Evolutionary conservation across 1,140 invertebrate genomes (phyloP).

Genomic region (Lordiphosa collinella): DNA sequence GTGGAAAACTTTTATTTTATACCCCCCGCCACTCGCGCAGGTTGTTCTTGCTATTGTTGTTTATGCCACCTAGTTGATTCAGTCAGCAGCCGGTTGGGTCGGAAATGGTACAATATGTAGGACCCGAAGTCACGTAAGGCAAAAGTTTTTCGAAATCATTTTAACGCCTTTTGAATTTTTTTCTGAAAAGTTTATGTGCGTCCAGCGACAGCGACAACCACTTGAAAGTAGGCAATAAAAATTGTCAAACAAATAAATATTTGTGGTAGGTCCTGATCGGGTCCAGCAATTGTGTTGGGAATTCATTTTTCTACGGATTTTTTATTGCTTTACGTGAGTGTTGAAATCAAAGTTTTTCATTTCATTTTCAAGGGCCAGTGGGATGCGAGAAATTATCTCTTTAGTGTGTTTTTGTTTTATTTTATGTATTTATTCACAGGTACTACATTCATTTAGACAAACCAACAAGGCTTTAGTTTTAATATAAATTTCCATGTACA

Average conservation of each 20-base stretch:
- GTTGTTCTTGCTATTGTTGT: constrained; percentile 26
- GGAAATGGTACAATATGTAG: constrained; percentile 62
- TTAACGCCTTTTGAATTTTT: constrained; percentile 74
- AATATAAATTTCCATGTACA: constrained; percentile 74
- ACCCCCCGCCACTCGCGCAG: constrained; percentile 6
- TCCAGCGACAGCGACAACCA: constrained; percentile 22
- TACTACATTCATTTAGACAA: not conserved
- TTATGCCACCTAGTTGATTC: constrained; percentile 66
- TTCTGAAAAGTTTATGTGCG: constrained; percentile 45
- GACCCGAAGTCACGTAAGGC: constrained; percentile 63
- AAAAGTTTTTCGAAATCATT: constrained; percentile 70
- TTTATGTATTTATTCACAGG: not conserved
- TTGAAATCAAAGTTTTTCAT: constrained; percentile 26
- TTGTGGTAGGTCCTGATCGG: constrained; percentile 47
- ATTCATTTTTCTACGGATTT: constrained; percentile 34
- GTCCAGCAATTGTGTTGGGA: constrained; percentile 8
- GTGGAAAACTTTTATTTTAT: constrained; percentile 77
- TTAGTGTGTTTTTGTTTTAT: constrained; percentile 14
- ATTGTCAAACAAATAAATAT: constrained; percentile 75
- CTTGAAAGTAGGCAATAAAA: constrained; percentile 69
- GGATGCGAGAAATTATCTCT: constrained; percentile 10
- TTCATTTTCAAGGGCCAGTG: constrained; percentile 8
- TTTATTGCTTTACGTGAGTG: constrained; percentile 34
- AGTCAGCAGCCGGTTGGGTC: constrained; percentile 21
- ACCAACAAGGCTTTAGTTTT: constrained; percentile 33